Conservation (phyloP, 2,888 invertebrate species). For the Apamea epomidion region DNA sequence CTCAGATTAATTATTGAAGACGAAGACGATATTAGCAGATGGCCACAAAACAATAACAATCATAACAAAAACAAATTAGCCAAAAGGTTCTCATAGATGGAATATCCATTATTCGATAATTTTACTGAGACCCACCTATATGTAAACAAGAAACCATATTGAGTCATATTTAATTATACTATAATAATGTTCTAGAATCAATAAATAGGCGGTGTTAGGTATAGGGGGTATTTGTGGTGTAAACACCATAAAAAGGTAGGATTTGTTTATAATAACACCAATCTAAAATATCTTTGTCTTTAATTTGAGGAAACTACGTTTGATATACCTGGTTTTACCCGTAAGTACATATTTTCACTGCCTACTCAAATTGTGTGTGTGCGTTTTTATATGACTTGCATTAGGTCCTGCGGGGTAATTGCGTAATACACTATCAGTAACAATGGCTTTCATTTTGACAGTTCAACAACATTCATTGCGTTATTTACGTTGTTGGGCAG, state of each 20-base stretch:
- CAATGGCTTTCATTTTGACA: too few species aligned
- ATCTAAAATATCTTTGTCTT: not conserved
- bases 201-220: not conserved
- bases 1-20: too few species aligned
- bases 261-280: not conserved
- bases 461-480: too few species aligned
- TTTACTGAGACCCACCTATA: not conserved
- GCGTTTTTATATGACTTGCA: too few species aligned
- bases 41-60: too few species aligned
- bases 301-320: not conserved
- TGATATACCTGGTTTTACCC: too few species aligned
- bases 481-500: too few species aligned
- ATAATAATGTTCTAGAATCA: constrained; percentile 12
- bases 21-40: too few species aligned
- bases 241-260: not conserved
- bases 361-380: too few species aligned
- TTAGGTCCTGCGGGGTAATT: too few species aligned
- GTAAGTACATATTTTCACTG: too few species aligned
- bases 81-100: not conserved
- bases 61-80: not conserved
- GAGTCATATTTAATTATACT: constrained; percentile 11
- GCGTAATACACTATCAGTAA: too few species aligned
- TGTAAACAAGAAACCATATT: constrained; percentile 8
- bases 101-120: not conserved
- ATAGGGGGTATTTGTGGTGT: not conserved